phyloP scores from a whole-genome alignment of 2,888 invertebrate genomes.

The Andrena bucephala region DNA sequence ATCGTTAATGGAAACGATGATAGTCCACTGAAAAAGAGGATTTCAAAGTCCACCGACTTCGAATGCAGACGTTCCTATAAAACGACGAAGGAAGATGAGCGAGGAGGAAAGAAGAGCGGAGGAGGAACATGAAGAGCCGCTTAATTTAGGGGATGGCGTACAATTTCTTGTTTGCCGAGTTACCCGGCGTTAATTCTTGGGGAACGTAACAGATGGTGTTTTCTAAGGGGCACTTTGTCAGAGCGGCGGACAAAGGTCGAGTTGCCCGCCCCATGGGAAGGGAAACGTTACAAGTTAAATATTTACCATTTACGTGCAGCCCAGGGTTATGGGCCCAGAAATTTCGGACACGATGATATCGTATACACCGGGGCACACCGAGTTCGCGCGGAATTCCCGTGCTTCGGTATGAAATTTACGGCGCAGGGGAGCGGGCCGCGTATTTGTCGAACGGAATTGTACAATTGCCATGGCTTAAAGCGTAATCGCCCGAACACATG shows the following conservation, averaged over 20 bases:
- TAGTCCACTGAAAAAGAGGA: not conserved
- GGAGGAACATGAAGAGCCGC: conserved; percentile 6
- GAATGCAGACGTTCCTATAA: not conserved
- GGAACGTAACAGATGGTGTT: conserved; percentile 51
- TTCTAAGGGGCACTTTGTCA: conserved; percentile 47
- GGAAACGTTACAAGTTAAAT: conserved; percentile 42
- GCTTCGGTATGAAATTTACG: conserved; percentile 17
- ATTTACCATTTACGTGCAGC: conserved; percentile 41
- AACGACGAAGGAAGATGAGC: not conserved
- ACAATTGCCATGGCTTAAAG: conserved; percentile 1
- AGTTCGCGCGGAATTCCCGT: not conserved
- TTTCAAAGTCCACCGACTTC: not conserved
- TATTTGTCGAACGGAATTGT: conserved; percentile 4
- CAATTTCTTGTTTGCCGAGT: conserved; percentile 47
- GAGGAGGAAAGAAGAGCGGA: not conserved
- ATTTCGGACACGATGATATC: conserved; percentile 14
- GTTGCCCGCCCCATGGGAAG: conserved; percentile 8
- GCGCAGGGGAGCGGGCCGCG: not conserved
- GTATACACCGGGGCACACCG: not conserved
- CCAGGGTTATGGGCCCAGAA: conserved; percentile 18
- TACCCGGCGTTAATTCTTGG: conserved; percentile 40
- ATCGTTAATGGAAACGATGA: not conserved
- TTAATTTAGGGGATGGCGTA: conserved; percentile 38
- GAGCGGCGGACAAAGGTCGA: conserved; percentile 43
- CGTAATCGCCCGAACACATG: conserved; percentile 13